These are phyloP conservation scores for Xiphorhynchus erythropygius DNA, from an alignment of 2,797 vertebrate genomes.

Conservation along the genomic window DNA sequence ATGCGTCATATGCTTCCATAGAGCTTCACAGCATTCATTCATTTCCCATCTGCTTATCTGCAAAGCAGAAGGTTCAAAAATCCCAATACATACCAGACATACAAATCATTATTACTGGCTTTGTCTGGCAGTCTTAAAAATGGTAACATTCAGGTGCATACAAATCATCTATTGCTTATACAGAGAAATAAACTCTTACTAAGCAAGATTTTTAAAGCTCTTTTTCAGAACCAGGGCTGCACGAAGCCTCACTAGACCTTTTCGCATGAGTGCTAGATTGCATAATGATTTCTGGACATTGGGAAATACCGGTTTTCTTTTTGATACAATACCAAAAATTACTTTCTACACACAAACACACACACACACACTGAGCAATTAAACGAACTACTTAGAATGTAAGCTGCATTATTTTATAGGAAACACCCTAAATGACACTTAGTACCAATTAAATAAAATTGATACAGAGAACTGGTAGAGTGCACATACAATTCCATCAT, in stretches of 20 bases:
- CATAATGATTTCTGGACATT: neutral
- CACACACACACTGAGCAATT: neutral
- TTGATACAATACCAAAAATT: neutral
- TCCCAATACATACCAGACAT: conserved; percentile 30
- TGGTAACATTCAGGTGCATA: neutral
- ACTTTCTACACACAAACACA: neutral
- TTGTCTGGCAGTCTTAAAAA: conserved; percentile 48
- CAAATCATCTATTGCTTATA: neutral
- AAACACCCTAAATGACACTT: neutral
- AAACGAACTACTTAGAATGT: neutral
- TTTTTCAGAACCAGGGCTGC: neutral
- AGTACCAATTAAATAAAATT: neutral
- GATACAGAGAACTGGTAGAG: neutral
- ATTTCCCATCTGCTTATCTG: conserved; percentile 51
- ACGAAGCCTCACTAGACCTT: neutral
- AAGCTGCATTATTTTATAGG: neutral
- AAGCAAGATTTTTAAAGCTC: neutral
- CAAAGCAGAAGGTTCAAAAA: conserved; percentile 45
- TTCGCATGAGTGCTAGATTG: neutral
- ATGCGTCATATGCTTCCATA: conserved; percentile 1
- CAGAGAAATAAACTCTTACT: neutral
- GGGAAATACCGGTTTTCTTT: neutral
- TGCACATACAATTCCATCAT: neutral
- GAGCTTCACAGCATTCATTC: conserved; percentile 7
- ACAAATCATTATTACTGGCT: conserved; percentile 37